Conservation (phyloP, 2,797 vertebrate genomes). For the Lemur catta region DNA sequence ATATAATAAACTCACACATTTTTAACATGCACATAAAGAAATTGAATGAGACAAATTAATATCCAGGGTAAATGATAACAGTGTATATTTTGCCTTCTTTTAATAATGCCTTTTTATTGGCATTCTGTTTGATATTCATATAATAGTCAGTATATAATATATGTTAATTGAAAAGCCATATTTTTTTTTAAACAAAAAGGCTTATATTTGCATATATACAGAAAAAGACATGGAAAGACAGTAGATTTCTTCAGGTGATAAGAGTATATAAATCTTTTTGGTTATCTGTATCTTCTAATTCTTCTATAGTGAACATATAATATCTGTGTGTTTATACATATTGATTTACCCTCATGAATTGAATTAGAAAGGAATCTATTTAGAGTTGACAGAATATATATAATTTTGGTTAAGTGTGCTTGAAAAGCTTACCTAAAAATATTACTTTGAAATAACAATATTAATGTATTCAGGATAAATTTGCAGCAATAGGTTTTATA, state of each 20-base stretch:
- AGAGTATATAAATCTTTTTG: slow-evolving; percentile 17
- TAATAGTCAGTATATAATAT: not conserved
- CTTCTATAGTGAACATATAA: not conserved
- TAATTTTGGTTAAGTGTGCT: slow-evolving; percentile 14
- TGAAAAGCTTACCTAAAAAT: slow-evolving; percentile 47
- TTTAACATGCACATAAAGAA: slow-evolving; percentile 1
- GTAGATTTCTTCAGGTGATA: not conserved
- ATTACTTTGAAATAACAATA: slow-evolving; percentile 20
- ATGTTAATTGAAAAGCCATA: not conserved
- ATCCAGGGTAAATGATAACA: not conserved
- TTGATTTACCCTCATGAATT: not conserved
- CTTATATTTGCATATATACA: not conserved
- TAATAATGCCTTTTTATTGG: not conserved
- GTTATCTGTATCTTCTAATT: not conserved
- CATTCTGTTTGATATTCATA: not conserved
- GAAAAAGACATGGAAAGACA: not conserved
- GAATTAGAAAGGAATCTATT: slow-evolving; percentile 36
- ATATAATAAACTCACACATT: not conserved
- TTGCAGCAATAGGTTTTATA: slow-evolving; percentile 13
- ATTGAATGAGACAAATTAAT: not conserved
- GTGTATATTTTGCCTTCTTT: not conserved
- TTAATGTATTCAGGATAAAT: slow-evolving; percentile 34
- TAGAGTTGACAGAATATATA: slow-evolving; percentile 5
- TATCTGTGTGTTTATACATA: not conserved
- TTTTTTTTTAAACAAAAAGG: not conserved